Conservation (phyloP, 2,797 vertebrate genomes). For the Hylomyscus alleni region DNA sequence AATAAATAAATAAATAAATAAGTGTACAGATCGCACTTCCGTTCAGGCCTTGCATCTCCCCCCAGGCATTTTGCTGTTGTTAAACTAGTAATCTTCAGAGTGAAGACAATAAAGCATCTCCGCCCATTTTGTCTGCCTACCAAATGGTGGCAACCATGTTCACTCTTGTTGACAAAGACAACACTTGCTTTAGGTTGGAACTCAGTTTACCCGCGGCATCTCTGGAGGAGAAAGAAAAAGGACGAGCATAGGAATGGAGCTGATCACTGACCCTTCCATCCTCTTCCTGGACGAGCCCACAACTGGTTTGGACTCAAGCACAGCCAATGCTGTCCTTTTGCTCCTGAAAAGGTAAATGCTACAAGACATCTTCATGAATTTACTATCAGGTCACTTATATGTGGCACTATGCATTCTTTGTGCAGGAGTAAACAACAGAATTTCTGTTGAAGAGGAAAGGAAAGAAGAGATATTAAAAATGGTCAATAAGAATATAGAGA, state of each 20-base stretch:
- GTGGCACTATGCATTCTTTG: background rate
- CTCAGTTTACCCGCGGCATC: slow-evolving; percentile 93
- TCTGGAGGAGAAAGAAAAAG: slow-evolving; percentile 98
- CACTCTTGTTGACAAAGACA: background rate
- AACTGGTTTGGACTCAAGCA: slow-evolving; percentile 96
- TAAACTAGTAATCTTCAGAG: background rate
- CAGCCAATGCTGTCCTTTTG: slow-evolving; percentile 95
- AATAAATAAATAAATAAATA: no score
- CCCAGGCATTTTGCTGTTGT: background rate
- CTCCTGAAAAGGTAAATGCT: slow-evolving; percentile 93
- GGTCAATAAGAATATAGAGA: background rate
- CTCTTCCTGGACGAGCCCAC: slow-evolving; percentile 98
- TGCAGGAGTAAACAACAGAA: background rate
- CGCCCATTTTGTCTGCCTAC: background rate
- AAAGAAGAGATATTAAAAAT: slow-evolving; percentile 5
- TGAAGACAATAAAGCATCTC: background rate
- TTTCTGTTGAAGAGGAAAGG: background rate
- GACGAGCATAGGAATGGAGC: slow-evolving; percentile 97
- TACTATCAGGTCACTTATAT: background rate
- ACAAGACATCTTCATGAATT: background rate
- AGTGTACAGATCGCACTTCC: no score
- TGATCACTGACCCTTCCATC: slow-evolving; percentile 95
- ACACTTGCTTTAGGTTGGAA: slow-evolving; percentile 92
- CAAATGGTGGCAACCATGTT: background rate
- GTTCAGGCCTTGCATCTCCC: background rate